phyloP scores from a whole-genome alignment of 2,888 invertebrate genomes.

The Cerastis leucographa region DNA sequence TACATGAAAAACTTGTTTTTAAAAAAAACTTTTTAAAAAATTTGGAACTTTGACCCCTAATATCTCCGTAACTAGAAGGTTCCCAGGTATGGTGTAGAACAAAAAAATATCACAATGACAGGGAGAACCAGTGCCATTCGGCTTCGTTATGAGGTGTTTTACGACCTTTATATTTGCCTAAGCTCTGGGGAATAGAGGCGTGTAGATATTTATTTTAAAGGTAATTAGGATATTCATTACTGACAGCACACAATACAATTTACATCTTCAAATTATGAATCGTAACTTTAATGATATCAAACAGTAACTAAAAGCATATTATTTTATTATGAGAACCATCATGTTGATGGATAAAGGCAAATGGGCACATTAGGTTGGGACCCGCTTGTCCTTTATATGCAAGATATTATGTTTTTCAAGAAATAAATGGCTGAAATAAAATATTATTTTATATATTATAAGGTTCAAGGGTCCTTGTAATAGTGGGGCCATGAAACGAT shows the following conservation, averaged over 20 bases:
- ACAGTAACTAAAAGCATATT: constrained; percentile 3
- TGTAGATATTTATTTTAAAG: neutral
- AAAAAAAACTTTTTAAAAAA: no score
- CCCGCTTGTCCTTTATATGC: neutral
- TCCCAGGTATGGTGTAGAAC: no score
- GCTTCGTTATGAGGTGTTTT: no score
- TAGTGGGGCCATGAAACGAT: no score
- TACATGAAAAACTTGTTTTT: no score
- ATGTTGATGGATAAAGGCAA: constrained; percentile 18
- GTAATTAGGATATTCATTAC: neutral
- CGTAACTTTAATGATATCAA: constrained; percentile 15
- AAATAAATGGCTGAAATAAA: neutral
- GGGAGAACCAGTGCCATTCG: no score
- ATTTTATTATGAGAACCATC: neutral
- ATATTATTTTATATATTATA: neutral
- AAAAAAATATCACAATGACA: no score
- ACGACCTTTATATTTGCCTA: neutral
- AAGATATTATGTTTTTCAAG: neutral
- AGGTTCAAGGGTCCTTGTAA: neutral
- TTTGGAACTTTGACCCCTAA: no score
- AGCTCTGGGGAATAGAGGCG: neutral
- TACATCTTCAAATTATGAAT: constrained; percentile 9
- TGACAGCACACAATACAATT: neutral
- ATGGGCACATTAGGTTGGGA: constrained; percentile 12
- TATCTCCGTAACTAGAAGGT: no score